A percentile compares a stretch with the other conserved stretches of the same genome.
phyloP scores from a whole-genome alignment of 2,113 vertebrate species.

The Morone chrysops region DNA sequence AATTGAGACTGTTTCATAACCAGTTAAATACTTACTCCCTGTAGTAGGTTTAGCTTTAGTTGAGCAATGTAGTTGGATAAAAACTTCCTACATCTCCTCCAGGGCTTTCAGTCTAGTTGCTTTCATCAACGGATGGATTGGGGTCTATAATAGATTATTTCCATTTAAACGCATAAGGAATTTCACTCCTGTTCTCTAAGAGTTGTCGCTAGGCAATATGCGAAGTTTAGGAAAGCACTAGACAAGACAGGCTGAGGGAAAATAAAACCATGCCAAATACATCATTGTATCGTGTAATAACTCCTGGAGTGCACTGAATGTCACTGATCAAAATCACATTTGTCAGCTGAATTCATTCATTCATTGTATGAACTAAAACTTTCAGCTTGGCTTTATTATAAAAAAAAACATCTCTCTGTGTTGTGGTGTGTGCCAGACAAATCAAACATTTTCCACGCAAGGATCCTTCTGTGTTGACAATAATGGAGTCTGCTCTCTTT shows the following conservation, averaged over 20 bases:
- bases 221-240: neutral
- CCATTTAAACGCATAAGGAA: neutral
- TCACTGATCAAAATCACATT: neutral
- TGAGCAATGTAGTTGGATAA: too few species aligned
- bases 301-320: neutral
- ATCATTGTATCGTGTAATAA: neutral
- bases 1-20: too few species aligned
- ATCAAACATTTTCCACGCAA: constrained; percentile 32
- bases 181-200: neutral
- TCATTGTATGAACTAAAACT: neutral
- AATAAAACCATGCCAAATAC: neutral
- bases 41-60: too few species aligned
- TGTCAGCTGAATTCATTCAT: neutral
- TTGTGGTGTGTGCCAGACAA: neutral
- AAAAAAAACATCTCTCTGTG: constrained; percentile 10
- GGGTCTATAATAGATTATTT: neutral
- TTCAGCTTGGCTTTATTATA: constrained; percentile 13
- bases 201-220: neutral
- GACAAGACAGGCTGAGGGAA: neutral
- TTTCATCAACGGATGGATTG: neutral
- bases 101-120: too few species aligned
- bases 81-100: too few species aligned
- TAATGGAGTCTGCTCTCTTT: constrained; percentile 40
- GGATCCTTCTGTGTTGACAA: constrained; percentile 42
- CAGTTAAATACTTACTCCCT: too few species aligned